Percentiles rank a stretch among this genome's conserved stretches.
Conservation (phyloP, 64 coral and sea anemone species). For the Catalaphyllia jardinei region DNA sequence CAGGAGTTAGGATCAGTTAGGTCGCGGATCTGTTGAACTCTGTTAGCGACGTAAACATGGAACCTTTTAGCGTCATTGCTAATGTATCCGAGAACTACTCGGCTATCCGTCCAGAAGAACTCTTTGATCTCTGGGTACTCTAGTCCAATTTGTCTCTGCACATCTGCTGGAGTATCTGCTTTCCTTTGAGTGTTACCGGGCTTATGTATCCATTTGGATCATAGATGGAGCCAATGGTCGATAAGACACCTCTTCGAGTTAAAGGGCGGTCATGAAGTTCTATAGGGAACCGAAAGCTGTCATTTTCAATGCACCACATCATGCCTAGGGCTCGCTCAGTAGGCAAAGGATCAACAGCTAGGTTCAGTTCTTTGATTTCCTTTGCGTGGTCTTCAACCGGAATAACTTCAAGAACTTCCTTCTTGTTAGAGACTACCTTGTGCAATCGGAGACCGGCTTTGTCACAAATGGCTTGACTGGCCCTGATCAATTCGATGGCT, state of each 20-base stretch:
- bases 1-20: slow-evolving; percentile 33
- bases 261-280: too few relatives aligned
- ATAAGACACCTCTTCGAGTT: slow-evolving; percentile 16
- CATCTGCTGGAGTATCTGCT: slow-evolving; percentile 51
- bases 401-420: too few relatives aligned
- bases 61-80: slow-evolving; percentile 47
- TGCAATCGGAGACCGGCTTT: too few relatives aligned
- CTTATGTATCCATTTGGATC: slow-evolving; percentile 50
- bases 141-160: slow-evolving; percentile 41
- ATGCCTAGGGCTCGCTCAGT: too few relatives aligned
- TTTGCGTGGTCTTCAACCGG: too few relatives aligned
- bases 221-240: slow-evolving; percentile 30
- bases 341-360: too few relatives aligned
- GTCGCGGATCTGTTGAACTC: slow-evolving; percentile 38
- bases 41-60: slow-evolving; percentile 46
- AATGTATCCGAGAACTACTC: slow-evolving; percentile 41
- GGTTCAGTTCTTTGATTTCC: too few relatives aligned
- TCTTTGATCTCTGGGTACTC: slow-evolving; percentile 12
- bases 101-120: slow-evolving; percentile 52
- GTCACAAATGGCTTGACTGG: too few relatives aligned
- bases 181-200: slow-evolving; percentile 38
- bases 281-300: too few relatives aligned
- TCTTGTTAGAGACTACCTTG: too few relatives aligned
- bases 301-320: too few relatives aligned
- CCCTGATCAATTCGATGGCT: too few relatives aligned